Percentiles rank a stretch among this genome's conserved stretches.
Evolutionary conservation across 2,888 invertebrate genomes (phyloP).

Genomic region (Nymphalis c-album): DNA sequence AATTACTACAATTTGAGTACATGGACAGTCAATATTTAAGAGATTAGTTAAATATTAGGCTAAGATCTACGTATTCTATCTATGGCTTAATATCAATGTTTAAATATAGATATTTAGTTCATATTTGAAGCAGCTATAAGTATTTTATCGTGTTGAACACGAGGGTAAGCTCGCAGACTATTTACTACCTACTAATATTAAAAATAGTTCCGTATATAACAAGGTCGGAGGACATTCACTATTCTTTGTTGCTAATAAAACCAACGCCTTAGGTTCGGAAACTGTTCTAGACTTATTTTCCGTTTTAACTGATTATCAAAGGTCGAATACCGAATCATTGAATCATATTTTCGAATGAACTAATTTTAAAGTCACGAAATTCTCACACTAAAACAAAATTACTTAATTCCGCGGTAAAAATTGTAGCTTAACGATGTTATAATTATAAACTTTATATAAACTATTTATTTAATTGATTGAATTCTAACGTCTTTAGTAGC

Average conservation of each 20-base stretch:
- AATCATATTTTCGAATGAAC: conserved; percentile 31
- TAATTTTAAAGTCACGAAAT: conserved; percentile 5
- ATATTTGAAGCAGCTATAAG: too few species aligned
- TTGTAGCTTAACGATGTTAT: too few species aligned
- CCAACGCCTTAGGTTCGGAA: conserved; percentile 31
- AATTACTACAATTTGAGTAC: too few species aligned
- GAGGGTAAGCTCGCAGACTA: too few species aligned
- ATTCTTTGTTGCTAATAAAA: conserved; percentile 27
- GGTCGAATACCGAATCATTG: conserved; percentile 32
- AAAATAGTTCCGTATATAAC: conserved; percentile 34
- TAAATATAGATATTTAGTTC: too few species aligned
- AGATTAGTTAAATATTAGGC: too few species aligned
- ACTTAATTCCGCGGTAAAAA: neutral
- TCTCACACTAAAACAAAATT: neutral
- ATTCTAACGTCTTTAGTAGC: too few species aligned
- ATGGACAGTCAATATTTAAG: too few species aligned
- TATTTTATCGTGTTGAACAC: neutral
- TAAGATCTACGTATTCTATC: too few species aligned
- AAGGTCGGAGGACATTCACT: conserved; percentile 39
- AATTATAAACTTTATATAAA: too few species aligned
- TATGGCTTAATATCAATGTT: too few species aligned
- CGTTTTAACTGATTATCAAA: conserved; percentile 25
- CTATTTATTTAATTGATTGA: too few species aligned
- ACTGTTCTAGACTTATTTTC: conserved; percentile 28
- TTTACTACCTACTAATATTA: conserved; percentile 6